Conservation (phyloP, 2,888 invertebrate genomes). For the Drosophila merina region DNA sequence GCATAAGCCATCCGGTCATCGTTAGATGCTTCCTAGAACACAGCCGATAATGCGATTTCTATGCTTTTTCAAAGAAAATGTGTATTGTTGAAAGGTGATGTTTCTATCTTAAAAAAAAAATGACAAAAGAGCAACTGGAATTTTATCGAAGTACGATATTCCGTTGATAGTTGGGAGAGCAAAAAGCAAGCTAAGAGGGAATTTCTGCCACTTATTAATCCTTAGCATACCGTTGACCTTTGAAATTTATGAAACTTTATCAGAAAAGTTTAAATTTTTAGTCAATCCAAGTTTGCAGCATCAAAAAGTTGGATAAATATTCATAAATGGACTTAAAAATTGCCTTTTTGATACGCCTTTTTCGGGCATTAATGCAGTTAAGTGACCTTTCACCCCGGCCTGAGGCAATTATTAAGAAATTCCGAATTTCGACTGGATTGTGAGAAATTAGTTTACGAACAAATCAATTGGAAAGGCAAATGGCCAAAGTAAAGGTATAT, state of each 20-base stretch:
- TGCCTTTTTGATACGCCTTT: neutral
- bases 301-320: neutral
- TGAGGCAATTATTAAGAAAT: neutral
- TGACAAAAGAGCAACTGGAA: neutral
- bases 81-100: neutral
- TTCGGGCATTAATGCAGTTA: neutral
- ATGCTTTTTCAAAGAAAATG: neutral
- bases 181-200: neutral
- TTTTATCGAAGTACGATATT: neutral
- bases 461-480: slow-evolving; percentile 5
- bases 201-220: neutral
- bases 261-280: neutral
- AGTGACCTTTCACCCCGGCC: neutral
- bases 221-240: neutral
- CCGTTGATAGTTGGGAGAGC: neutral
- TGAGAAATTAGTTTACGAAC: neutral
- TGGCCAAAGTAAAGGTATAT: neutral
- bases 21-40: neutral
- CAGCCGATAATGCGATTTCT: slow-evolving; percentile 3
- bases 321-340: neutral
- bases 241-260: neutral
- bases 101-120: neutral
- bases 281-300: neutral
- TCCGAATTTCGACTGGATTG: neutral
- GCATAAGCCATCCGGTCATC: slow-evolving; percentile 17